A percentile compares a stretch with the other conserved stretches of the same genome.
phyloP scores from a whole-genome alignment of 2,888 invertebrate genomes.

The Poecilus cupreus region DNA sequence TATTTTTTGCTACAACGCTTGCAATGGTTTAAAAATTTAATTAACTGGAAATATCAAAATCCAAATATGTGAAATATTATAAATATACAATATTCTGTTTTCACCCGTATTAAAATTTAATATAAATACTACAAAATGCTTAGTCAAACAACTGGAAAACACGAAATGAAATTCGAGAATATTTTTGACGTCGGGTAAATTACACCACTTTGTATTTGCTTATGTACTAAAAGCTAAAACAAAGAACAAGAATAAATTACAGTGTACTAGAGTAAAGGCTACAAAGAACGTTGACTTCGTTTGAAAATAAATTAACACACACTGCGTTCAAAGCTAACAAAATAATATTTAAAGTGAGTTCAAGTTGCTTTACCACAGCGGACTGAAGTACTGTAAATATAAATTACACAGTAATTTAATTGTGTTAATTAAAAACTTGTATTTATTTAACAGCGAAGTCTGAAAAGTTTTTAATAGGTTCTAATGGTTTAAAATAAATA shows the following conservation, averaged over 20 bases:
- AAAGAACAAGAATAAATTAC: background rate
- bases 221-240: background rate
- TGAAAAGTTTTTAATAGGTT: background rate
- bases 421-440: background rate
- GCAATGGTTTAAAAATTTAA: no score
- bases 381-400: background rate
- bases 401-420: conserved; percentile 4
- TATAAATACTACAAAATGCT: no score
- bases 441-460: background rate
- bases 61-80: no score
- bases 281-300: conserved; percentile 23
- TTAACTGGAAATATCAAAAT: no score
- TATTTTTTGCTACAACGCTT: no score
- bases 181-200: background rate
- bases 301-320: conserved; percentile 29
- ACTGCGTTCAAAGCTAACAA: conserved; percentile 15
- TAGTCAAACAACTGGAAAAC: background rate
- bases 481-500: no score
- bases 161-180: background rate
- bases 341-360: conserved; percentile 32
- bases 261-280: background rate
- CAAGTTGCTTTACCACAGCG: background rate
- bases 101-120: no score
- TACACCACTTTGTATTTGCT: background rate
- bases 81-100: no score